Evolutionary conservation across 2,797 vertebrate genomes (phyloP), one percentile per base, ranked within the genome.

Genomic region (Hyperoplus immaculatus): DNA sequence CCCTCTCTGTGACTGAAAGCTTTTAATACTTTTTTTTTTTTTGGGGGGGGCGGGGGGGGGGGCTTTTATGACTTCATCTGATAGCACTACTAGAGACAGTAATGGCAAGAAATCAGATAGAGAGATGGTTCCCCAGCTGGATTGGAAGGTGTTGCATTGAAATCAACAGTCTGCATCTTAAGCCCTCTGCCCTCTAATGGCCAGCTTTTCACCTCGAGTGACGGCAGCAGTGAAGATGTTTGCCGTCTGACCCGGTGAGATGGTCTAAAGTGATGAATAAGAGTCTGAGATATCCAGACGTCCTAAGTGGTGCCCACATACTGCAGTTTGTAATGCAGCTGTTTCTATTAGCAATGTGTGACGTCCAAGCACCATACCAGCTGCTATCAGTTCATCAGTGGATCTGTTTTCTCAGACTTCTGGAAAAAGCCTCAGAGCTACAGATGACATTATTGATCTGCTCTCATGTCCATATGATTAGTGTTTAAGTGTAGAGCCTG

Each of bases 51-150:
- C 0, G 21, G 21, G 21, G 21, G 2, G 21, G 21, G 21, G 21
- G 0, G 5, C 21, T 49, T 73, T 63, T 42, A 42, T 16, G 53
- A 10, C n/a, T 49, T 49, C n/a, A 57, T 73, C 51, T 13, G 45
- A 64, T 46, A 47, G 60, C 6, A 6, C 56, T 16, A 64, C 45
- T 10, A 62, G 47, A 56, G 29, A 56, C 16, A 72, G 51, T 21
- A 42, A 56, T 72, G 70, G 46, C 41, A 71, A 14, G 36, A 36
- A 62, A 72, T 38, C 38, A 61, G 4, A 38, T 4, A 21, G n/a
- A 21, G 21, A 21, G n/a, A 21, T 6, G 60, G 47, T 13, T 51
- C 38, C 18, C 16, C 8, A 21, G 56, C 46, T 70, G 46, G 57
- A 41, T n/a, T 60, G 43, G 2, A 53, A 53, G 9, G 46, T 15